phyloP scores from a whole-genome alignment of 2,113 vertebrate genomes.

The Megaceryle maxima region DNA sequence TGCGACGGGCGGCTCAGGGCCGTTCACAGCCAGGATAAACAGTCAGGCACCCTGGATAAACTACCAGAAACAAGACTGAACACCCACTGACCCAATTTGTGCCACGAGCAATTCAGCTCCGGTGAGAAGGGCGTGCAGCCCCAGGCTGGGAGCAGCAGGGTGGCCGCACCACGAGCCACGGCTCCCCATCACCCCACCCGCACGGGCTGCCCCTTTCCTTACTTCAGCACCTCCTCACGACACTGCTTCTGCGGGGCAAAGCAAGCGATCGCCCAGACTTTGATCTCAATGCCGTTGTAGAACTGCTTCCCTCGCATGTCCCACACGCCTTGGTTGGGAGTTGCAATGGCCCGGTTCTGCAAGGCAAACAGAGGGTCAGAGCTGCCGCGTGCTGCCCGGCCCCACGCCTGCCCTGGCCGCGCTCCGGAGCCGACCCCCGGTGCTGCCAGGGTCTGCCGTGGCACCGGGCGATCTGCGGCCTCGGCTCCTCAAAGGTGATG shows the following conservation, averaged over 20 bases:
- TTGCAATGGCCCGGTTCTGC: constrained; percentile 97
- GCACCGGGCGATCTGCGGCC: neutral
- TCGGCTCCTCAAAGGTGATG: neutral
- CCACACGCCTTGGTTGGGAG: constrained; percentile 99
- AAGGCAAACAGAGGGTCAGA: constrained; percentile 44
- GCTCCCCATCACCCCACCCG: neutral
- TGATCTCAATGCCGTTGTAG: constrained; percentile 99
- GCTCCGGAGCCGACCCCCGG: neutral
- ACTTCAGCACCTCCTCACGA: constrained; percentile 99
- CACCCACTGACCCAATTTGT: neutral
- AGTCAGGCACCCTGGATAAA: neutral
- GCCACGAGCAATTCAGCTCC: neutral
- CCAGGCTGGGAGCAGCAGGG: neutral
- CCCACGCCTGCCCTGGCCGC: neutral
- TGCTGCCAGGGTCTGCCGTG: fast-evolving
- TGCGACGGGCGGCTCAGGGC: neutral
- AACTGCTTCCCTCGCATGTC: constrained; percentile 99
- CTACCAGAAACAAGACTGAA: neutral
- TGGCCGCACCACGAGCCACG: fast-evolving
- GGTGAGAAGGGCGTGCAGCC: fast-evolving
- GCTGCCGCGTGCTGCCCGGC: neutral
- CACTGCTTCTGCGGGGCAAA: constrained; percentile 99
- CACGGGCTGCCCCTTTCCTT: constrained; percentile 68
- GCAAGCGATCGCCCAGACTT: constrained; percentile 99
- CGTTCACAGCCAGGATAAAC: neutral